These are phyloP conservation scores for Drosophila atripex DNA, from an alignment of 2,888 invertebrate genomes.

Conservation along the genomic window DNA sequence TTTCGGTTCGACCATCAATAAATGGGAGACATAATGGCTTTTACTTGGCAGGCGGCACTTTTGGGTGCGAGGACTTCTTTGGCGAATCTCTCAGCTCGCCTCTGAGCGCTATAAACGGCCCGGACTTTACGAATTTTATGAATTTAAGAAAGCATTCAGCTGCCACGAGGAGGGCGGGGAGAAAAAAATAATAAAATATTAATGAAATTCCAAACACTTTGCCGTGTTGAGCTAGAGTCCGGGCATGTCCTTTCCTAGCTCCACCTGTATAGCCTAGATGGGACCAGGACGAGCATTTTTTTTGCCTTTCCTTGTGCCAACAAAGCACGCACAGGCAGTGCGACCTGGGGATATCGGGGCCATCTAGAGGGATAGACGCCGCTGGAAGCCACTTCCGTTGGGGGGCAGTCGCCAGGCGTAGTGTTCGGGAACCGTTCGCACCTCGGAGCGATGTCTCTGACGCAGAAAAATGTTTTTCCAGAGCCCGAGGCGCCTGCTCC, in stretches of 20 bases:
- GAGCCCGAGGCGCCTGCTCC: slow-evolving; percentile 1
- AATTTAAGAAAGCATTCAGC: slow-evolving; percentile 61
- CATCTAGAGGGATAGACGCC: slow-evolving; percentile 17
- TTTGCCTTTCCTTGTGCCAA: slow-evolving; percentile 52
- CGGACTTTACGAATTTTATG: slow-evolving; percentile 60
- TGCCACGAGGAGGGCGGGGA: slow-evolving; percentile 13
- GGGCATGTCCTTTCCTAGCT: slow-evolving; percentile 12
- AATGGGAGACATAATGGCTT: slow-evolving; percentile 49
- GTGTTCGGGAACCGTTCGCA: slow-evolving; percentile 54
- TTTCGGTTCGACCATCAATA: slow-evolving; percentile 67
- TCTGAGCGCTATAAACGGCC: slow-evolving; percentile 8
- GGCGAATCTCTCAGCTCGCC: background rate
- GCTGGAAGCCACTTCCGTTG: slow-evolving; percentile 64
- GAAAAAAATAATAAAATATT: slow-evolving; percentile 78
- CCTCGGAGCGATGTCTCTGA: slow-evolving; percentile 44
- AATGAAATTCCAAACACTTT: slow-evolving; percentile 82
- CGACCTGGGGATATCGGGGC: slow-evolving; percentile 1
- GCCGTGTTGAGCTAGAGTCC: slow-evolving; percentile 40
- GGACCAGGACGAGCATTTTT: slow-evolving; percentile 74
- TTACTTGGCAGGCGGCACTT: slow-evolving; percentile 7
- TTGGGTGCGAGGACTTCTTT: background rate
- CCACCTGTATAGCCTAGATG: slow-evolving; percentile 22
- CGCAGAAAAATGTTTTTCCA: slow-evolving; percentile 6
- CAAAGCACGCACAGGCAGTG: slow-evolving; percentile 69
- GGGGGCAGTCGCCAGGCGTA: slow-evolving; percentile 20